Conservation (phyloP, 1,140 invertebrate species). For the Grapholita molesta region DNA sequence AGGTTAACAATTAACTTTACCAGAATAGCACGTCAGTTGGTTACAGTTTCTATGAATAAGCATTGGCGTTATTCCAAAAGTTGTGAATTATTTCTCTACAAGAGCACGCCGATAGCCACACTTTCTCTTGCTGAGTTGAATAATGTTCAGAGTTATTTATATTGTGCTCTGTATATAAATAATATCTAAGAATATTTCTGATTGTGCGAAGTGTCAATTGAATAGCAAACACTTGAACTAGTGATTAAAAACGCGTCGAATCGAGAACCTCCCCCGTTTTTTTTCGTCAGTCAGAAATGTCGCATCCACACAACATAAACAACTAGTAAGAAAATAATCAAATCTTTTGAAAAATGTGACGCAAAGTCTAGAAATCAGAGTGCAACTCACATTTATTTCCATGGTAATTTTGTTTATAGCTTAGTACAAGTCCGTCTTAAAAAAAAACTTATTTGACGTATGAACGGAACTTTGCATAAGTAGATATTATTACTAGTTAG, state of each 20-base stretch:
- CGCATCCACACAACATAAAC: no score
- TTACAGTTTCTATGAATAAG: slow-evolving; percentile 8
- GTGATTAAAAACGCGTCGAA: no score
- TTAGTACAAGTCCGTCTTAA: not conserved
- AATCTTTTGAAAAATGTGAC: no score
- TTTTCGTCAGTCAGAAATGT: no score
- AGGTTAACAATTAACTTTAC: slow-evolving; percentile 5
- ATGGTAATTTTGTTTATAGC: no score
- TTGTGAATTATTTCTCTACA: slow-evolving; percentile 11
- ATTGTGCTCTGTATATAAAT: not conserved
- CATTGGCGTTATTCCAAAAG: slow-evolving; percentile 14
- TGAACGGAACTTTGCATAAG: not conserved
- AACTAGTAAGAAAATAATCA: no score
- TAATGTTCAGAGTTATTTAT: not conserved
- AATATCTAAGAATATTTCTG: not conserved
- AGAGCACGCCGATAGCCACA: slow-evolving; percentile 1
- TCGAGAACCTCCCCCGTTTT: no score
- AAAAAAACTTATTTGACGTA: not conserved
- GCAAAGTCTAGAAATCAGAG: no score
- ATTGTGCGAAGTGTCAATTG: not conserved
- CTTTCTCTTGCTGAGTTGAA: slow-evolving; percentile 7
- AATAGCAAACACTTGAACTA: not conserved
- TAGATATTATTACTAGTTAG: not conserved
- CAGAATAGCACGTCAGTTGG: slow-evolving; percentile 13
- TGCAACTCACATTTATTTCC: no score